Conservation (phyloP, 2,888 invertebrate species). For the Bellardia bayeri region DNA sequence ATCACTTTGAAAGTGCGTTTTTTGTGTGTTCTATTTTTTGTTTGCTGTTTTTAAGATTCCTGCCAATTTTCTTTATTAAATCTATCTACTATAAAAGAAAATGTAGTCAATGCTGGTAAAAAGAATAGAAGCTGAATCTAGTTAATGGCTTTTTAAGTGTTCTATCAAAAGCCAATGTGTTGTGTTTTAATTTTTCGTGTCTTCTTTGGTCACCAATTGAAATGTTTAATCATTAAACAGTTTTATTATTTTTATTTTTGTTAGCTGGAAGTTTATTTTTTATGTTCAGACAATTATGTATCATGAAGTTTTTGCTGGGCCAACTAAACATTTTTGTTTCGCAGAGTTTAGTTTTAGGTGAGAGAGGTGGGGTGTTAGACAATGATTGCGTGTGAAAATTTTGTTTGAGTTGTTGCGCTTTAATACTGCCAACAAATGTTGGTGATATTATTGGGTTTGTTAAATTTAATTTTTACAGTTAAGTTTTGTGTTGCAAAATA, state of each 20-base stretch:
- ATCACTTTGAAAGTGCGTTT: slow-evolving; percentile 7
- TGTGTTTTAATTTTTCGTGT: slow-evolving; percentile 17
- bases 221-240: slow-evolving; percentile 63
- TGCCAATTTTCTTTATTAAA: slow-evolving; percentile 59
- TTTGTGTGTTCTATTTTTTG: slow-evolving; percentile 7
- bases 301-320: slow-evolving; percentile 36
- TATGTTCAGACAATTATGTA: slow-evolving; percentile 49
- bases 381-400: slow-evolving; percentile 73
- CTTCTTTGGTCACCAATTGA: slow-evolving; percentile 61
- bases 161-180: slow-evolving; percentile 55
- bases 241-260: slow-evolving; percentile 10
- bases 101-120: not conserved
- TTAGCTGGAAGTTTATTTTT: slow-evolving; percentile 21
- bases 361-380: slow-evolving; percentile 26
- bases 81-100: slow-evolving; percentile 34
- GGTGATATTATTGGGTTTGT: slow-evolving; percentile 40
- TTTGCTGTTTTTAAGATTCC: slow-evolving; percentile 34
- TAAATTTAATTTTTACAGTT: slow-evolving; percentile 51
- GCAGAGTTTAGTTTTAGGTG: no score
- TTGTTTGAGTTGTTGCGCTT: not conserved
- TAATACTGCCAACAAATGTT: not conserved
- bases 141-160: slow-evolving; percentile 70
- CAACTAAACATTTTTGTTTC: slow-evolving; percentile 6
- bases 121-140: slow-evolving; percentile 39
- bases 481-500: slow-evolving; percentile 37